Percentiles rank a stretch among this genome's conserved stretches.
Evolutionary conservation across 2,888 invertebrate species (phyloP).

Genomic region (Acrocyrtus sp.): DNA sequence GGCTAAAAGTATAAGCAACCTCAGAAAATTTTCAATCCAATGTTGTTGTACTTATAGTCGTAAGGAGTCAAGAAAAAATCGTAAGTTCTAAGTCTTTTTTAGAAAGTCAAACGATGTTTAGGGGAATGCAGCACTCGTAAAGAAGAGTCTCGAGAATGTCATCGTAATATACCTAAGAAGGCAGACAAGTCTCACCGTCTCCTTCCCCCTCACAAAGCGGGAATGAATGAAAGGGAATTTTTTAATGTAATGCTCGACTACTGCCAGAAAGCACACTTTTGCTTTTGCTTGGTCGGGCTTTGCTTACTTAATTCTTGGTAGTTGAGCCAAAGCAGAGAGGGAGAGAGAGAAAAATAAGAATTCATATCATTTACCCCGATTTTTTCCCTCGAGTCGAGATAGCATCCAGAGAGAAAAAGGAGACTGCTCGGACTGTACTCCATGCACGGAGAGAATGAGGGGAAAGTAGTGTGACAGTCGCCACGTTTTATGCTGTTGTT

Average conservation of each 20-base stretch:
- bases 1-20: too few relatives aligned
- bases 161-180: constrained; percentile 19
- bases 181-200: not conserved
- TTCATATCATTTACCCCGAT: constrained; percentile 46
- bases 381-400: constrained; percentile 29
- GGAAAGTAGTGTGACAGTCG: constrained; percentile 23
- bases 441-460: not conserved
- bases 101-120: too few relatives aligned
- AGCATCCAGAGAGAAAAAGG: constrained; percentile 1
- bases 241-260: constrained; percentile 46
- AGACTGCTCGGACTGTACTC: too few relatives aligned
- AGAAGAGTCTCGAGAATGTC: constrained; percentile 13
- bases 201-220: not conserved
- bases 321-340: constrained; percentile 14
- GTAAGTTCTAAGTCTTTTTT: too few relatives aligned
- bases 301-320: constrained; percentile 23
- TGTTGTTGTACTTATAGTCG: too few relatives aligned
- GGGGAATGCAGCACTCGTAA: not conserved
- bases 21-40: too few relatives aligned
- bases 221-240: constrained; percentile 16
- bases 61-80: too few relatives aligned
- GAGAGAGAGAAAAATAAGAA: constrained; percentile 29
- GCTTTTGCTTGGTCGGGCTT: constrained; percentile 40
- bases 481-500: constrained; percentile 22
- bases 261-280: constrained; percentile 50